These are phyloP conservation scores for Vidua chalybeata DNA, from an alignment of 2,113 vertebrate genomes.

Conservation along the genomic window DNA sequence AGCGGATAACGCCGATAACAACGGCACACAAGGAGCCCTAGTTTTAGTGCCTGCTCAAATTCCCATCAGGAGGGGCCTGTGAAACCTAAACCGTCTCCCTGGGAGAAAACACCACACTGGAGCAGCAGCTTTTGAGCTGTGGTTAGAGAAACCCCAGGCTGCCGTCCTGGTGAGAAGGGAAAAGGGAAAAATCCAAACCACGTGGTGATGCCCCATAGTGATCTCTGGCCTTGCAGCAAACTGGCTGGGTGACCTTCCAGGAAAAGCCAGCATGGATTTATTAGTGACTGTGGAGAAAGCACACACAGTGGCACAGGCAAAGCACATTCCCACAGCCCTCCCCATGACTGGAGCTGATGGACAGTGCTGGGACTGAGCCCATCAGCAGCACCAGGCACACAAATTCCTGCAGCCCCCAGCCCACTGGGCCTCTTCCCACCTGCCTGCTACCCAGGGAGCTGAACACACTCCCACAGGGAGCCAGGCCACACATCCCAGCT, in stretches of 20 bases:
- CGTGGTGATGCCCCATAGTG: fast-evolving
- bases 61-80: background rate
- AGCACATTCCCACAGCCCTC: fast-evolving
- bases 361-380: background rate
- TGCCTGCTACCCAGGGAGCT: background rate
- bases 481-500: background rate
- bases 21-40: background rate
- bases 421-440: background rate
- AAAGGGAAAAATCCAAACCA: background rate
- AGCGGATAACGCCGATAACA: background rate
- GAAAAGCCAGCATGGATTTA: background rate
- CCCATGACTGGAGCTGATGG: fast-evolving
- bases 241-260: background rate
- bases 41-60: background rate
- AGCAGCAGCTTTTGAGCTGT: background rate
- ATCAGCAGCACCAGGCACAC: background rate
- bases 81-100: background rate
- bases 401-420: background rate
- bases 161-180: fast-evolving
- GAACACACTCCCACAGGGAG: fast-evolving
- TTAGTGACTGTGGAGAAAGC: fast-evolving
- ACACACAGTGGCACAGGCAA: fast-evolving
- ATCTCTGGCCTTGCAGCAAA: background rate
- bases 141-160: background rate
- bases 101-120: background rate